Percentiles rank a stretch among this genome's conserved stretches.
Conservation (phyloP, 2,888 invertebrate genomes). For the Tipula helvola region DNA sequence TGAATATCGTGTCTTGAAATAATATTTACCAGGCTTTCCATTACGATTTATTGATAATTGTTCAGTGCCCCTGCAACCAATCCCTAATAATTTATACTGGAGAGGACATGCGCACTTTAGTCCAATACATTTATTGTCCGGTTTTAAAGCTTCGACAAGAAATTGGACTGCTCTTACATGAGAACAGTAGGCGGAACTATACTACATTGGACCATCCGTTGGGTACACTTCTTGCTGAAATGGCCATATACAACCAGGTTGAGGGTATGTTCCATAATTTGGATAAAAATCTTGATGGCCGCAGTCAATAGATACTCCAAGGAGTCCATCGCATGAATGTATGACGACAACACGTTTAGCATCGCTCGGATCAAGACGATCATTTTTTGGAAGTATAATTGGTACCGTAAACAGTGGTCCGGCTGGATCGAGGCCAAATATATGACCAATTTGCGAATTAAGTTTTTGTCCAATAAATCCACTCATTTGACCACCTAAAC, state of each 20-base stretch:
- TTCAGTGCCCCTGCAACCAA: no score
- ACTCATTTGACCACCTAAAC: conserved; percentile 31
- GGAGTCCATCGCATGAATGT: conserved; percentile 23
- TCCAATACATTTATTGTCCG: no score
- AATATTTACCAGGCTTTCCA: no score
- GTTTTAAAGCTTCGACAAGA: no score
- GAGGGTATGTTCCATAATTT: not conserved
- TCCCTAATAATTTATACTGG: no score
- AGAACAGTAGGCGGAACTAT: no score
- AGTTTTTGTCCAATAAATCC: conserved; percentile 30
- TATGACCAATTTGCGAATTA: conserved; percentile 26
- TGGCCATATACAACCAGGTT: not conserved
- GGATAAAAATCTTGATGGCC: not conserved
- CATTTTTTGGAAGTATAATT: conserved; percentile 25
- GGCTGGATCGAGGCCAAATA: conserved; percentile 34
- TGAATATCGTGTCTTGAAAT: no score
- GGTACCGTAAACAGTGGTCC: conserved; percentile 33
- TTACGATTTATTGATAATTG: no score
- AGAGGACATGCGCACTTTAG: no score
- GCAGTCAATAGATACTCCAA: not conserved
- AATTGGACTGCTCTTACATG: no score
- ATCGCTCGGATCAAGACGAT: conserved; percentile 28
- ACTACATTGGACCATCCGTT: no score
- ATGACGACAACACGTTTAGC: conserved; percentile 31
- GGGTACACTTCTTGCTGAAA: no score